phyloP scores from a whole-genome alignment of 2,797 vertebrate species.

The Thalassophryne amazonica region DNA sequence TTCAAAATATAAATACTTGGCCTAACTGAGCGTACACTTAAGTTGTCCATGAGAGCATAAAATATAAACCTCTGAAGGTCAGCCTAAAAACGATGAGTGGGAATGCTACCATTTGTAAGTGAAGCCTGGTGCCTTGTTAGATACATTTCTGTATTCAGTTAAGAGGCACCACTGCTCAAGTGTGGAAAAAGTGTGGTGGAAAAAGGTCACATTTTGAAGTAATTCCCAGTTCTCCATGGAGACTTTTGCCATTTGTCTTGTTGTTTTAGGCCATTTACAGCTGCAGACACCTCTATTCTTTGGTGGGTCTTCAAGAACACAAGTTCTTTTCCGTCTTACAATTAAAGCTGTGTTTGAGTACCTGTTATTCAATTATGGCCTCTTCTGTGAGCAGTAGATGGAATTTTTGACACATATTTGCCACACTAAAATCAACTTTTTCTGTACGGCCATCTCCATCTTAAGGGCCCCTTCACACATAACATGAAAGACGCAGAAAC shows the following conservation, averaged over 20 bases:
- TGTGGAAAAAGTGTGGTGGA: constrained; percentile 16
- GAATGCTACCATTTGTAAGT: constrained; percentile 12
- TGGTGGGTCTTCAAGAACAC: too few species aligned
- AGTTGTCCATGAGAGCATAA: not conserved
- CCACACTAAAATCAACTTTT: too few species aligned
- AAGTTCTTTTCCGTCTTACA: too few species aligned
- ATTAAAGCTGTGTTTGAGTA: too few species aligned
- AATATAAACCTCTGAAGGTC: constrained; percentile 38
- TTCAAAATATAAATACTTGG: constrained; percentile 17
- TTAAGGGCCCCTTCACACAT: too few species aligned
- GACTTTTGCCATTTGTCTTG: not conserved
- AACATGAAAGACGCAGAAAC: too few species aligned
- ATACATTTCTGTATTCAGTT: constrained; percentile 7
- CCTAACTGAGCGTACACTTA: not conserved
- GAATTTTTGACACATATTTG: too few species aligned
- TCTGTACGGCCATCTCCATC: too few species aligned
- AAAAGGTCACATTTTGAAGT: constrained; percentile 16
- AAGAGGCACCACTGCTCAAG: constrained; percentile 3
- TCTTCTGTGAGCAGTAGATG: too few species aligned
- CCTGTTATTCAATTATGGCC: too few species aligned
- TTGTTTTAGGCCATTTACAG: constrained; percentile 5
- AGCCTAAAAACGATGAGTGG: constrained; percentile 16
- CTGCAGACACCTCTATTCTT: not conserved
- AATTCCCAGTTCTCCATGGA: not conserved
- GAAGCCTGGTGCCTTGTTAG: constrained; percentile 21